Evolutionary conservation across 2,113 vertebrate species (phyloP).

Genomic region (Myrmecobius fasciatus): DNA sequence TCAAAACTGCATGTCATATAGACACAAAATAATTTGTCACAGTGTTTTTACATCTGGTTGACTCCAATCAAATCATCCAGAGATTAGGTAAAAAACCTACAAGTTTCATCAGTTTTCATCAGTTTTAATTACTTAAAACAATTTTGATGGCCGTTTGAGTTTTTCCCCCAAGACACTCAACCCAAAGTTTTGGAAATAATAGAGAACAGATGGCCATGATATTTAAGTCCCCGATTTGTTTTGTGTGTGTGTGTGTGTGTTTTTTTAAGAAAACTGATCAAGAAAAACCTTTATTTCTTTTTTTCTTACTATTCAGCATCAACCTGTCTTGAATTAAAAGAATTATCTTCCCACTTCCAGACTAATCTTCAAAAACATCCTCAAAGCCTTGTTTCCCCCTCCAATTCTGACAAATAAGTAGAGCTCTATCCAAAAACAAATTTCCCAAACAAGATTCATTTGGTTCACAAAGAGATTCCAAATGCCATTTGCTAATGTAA

Average conservation of each 20-base stretch:
- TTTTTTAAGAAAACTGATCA: slow-evolving; percentile 56
- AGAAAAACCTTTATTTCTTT: slow-evolving; percentile 73
- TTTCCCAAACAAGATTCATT: slow-evolving; percentile 54
- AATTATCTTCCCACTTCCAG: slow-evolving; percentile 22
- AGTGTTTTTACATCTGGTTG: slow-evolving; percentile 78
- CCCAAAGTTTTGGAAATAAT: slow-evolving; percentile 69
- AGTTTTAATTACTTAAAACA: slow-evolving; percentile 79
- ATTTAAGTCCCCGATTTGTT: slow-evolving; percentile 60
- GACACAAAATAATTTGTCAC: slow-evolving; percentile 56
- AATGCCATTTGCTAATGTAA: neutral
- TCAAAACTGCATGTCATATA: slow-evolving; percentile 56
- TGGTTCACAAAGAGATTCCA: slow-evolving; percentile 39
- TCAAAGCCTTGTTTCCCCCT: slow-evolving; percentile 31
- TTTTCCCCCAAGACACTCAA: slow-evolving; percentile 64
- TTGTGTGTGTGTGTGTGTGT: neutral
- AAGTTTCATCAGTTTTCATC: slow-evolving; percentile 74
- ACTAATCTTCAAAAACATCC: slow-evolving; percentile 23
- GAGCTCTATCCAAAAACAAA: slow-evolving; percentile 20
- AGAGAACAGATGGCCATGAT: slow-evolving; percentile 79
- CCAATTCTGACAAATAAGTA: slow-evolving; percentile 66
- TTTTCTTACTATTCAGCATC: slow-evolving; percentile 59
- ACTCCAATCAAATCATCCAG: slow-evolving; percentile 74
- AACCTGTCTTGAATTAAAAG: slow-evolving; percentile 65
- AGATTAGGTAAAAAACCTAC: slow-evolving; percentile 74
- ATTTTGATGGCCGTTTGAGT: slow-evolving; percentile 58